phyloP scores from a whole-genome alignment of 2,888 invertebrate genomes.

The Sylvicola cinctus region DNA sequence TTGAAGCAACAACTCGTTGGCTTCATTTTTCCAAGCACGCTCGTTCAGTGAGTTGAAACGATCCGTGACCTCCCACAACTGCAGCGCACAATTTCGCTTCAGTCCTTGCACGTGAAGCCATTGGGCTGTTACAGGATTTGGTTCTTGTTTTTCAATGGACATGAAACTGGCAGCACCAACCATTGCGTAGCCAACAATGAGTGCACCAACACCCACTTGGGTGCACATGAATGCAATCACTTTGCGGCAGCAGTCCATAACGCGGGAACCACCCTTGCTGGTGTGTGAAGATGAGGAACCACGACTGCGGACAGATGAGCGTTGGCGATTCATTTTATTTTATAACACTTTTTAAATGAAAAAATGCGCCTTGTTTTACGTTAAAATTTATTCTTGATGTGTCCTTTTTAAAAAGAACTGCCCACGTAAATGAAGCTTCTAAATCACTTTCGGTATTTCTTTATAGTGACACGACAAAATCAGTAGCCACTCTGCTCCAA shows the following conservation, averaged over 20 bases:
- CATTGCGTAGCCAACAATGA: slow-evolving; percentile 71
- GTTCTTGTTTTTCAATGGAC: slow-evolving; percentile 46
- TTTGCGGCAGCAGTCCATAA: slow-evolving; percentile 70
- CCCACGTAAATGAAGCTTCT: too few relatives aligned
- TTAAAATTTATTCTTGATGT: too few relatives aligned
- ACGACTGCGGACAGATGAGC: slow-evolving; percentile 39
- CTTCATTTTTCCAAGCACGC: slow-evolving; percentile 36
- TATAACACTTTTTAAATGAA: too few relatives aligned
- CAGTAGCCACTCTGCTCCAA: too few relatives aligned
- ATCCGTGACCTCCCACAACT: slow-evolving; percentile 47
- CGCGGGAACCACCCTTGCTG: slow-evolving; percentile 45
- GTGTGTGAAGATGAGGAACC: slow-evolving; percentile 44
- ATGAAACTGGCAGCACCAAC: slow-evolving; percentile 67
- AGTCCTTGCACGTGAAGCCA: slow-evolving; percentile 29
- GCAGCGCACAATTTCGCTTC: slow-evolving; percentile 34
- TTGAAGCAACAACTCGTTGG: slow-evolving; percentile 35
- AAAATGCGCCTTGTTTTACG: too few relatives aligned
- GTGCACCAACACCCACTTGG: slow-evolving; percentile 73
- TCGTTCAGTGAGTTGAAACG: slow-evolving; percentile 48
- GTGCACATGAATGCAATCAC: slow-evolving; percentile 83
- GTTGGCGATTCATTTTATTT: slow-evolving; percentile 15
- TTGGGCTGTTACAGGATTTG: slow-evolving; percentile 24
- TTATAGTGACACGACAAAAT: too few relatives aligned
- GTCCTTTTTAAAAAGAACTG: too few relatives aligned
- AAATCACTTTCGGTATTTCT: too few relatives aligned